Evolutionary conservation across 2,888 invertebrate species (phyloP).

Genomic region (Eristalis intricaria): DNA sequence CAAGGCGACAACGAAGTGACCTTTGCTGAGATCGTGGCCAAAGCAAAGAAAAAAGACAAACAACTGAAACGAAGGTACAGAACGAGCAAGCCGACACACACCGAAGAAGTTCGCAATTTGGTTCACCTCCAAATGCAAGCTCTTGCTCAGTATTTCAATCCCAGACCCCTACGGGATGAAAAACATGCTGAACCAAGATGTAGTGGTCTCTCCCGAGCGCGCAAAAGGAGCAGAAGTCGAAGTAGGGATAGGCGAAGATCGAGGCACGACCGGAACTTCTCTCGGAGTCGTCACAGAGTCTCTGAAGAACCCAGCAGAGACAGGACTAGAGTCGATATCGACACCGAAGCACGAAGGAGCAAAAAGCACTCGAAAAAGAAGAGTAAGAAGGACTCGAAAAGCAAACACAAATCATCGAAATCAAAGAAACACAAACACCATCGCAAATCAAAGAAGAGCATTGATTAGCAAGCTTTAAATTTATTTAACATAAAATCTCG

Average conservation of each 20-base stretch:
- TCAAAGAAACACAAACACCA: constrained; percentile 18
- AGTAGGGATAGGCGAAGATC: neutral
- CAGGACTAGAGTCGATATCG: neutral
- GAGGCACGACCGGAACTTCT: neutral
- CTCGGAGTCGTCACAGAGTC: neutral
- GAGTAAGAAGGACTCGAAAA: constrained; percentile 4
- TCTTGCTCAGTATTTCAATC: constrained; percentile 73
- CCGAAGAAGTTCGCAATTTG: constrained; percentile 78
- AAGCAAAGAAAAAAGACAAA: constrained; percentile 76
- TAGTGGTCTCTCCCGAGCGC: neutral
- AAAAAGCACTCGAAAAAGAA: constrained; percentile 10
- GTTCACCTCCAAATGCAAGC: constrained; percentile 80
- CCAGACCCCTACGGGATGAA: constrained; percentile 4
- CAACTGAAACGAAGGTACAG: constrained; percentile 76
- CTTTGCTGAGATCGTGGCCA: constrained; percentile 78
- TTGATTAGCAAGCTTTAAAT: constrained; percentile 17
- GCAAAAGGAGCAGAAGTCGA: neutral
- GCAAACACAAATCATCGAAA: constrained; percentile 3
- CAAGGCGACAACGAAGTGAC: constrained; percentile 71
- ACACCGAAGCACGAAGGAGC: neutral
- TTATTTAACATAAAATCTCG: neutral
- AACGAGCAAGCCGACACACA: constrained; percentile 77
- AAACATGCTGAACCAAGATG: neutral
- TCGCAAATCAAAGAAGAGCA: constrained; percentile 6
- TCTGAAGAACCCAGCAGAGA: neutral